Base-by-base conservation (phyloP, 2,888 invertebrate species). In the Caenorhabditis sp. region DNA sequence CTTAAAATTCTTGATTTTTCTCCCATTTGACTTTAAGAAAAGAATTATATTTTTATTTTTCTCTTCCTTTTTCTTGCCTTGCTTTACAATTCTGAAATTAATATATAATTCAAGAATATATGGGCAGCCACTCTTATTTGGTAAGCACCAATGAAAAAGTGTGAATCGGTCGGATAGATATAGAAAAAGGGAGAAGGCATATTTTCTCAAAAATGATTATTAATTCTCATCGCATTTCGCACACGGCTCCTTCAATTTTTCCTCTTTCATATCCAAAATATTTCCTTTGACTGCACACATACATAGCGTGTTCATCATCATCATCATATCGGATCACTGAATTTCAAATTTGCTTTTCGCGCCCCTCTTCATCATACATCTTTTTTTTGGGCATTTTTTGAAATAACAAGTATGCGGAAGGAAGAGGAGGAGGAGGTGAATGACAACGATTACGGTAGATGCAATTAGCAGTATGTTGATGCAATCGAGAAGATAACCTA, bases 271-370 rank as follows among this genome's bases (percentile, higher is more conserved):
- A 17, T 10, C 43, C 43, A 43, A 43, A 43, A 43, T 43, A 43
- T 43, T 43, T 17, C 17, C 17, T 43, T 12, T 43, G 43, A 43
- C 43, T 43, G 27, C 56, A 26, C 26, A 53, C 59, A 64, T 63
- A 66, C 36, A 64, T 71, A 25, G 67, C 71, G 71, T 71, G 71
- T 71, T 71, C 43, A 43, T 43, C 43, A 43, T 43, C 43, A 43
- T 43, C 43, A 17, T 43, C 43, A 43, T 43, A 43, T 71, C 71
- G 71, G 71, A 59, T 71, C 67, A 66, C 71, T 67, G 71, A 71
- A 71, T 71, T 71, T 71, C 61, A 64, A 71, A 71, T 71, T 71
- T 63, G 63, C 63, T 67, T 58, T 63, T 66, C 52, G 53, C 59
- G 59, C 43, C 67, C 67, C 57, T 63, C 10, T 26, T 26, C 54